Base-by-base conservation (phyloP, 1,140 invertebrate species). In the Lepidostoma basale region DNA sequence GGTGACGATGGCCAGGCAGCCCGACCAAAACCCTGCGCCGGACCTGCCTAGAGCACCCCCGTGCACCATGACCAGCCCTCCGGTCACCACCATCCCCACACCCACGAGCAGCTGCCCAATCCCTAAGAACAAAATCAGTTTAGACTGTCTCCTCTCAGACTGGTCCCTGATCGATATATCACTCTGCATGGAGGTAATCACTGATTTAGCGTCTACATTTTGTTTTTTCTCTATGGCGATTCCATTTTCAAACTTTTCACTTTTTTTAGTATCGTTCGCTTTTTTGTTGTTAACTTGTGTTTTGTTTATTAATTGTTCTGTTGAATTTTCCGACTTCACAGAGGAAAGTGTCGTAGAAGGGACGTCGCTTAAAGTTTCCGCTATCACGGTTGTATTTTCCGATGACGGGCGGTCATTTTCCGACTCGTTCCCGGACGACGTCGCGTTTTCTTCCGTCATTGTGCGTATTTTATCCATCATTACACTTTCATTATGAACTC, bases 11-110 rank as follows among this genome's bases (percentile, higher is more conserved):
- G 86, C 84, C 28, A 86, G 76, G 59, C 85, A 83, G 9, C 87
- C 87, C 45, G 85, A 83, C 87, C 86, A 88, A 60, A 88, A 78
- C 0, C 86, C 87, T 0, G 83, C 85, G 1, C 86, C 86, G 36
- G 85, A 85, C 69, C 84, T 73, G n/a, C 84, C 79, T 74, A 88
- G 76, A 36, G 83, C 83, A 3, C 85, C 81, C 16, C 83, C 83
- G 75, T 87, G 84, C 52, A 85, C 79, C 52, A 88, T 82, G 3
- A 84, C 84, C 54, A 86, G 69, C 16, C 85, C 83, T 3, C 86
- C 86, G 39, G 85, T 83, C 12, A 83, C 80, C 62, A 84, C 78
- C 83, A 88, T 83, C 71, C 85, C 68, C 26, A 85, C 79, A 9
- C 87, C 87, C 56, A 86, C 79, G 33, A 84, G 67, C 71, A 87